These are phyloP conservation scores for Spondyliosoma cantharus DNA, from an alignment of 2,797 vertebrate species.

Conservation along the genomic window DNA sequence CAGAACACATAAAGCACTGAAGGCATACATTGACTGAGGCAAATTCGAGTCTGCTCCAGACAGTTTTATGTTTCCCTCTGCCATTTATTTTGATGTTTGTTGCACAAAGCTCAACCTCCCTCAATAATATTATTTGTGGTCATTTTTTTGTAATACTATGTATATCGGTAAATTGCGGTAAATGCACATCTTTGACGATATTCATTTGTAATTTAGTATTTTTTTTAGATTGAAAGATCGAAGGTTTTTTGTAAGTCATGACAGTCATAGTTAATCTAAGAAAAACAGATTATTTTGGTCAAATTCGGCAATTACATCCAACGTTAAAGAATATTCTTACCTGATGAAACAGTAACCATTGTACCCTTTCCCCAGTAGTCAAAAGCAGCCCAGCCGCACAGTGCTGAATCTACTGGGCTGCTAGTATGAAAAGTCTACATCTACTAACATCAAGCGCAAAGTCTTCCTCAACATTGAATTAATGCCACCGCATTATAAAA, in stretches of 20 bases:
- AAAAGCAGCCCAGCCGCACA: slow-evolving; percentile 38
- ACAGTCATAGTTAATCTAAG: background rate
- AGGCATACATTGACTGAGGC: background rate
- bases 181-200: background rate
- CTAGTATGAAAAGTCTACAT: slow-evolving; percentile 35
- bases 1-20: background rate
- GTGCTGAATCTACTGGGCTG: slow-evolving; percentile 26
- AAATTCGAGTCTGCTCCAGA: background rate
- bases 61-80: background rate
- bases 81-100: background rate
- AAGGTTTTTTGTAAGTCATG: background rate
- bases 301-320: background rate
- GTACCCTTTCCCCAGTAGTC: slow-evolving; percentile 61
- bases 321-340: slow-evolving; percentile 44
- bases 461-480: background rate
- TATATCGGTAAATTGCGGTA: background rate
- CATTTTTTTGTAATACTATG: background rate
- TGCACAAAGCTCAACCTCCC: background rate
- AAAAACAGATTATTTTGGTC: background rate
- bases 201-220: background rate
- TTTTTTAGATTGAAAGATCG: background rate
- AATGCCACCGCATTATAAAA: background rate
- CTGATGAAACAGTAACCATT: slow-evolving; percentile 55
- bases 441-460: background rate
- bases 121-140: background rate